Percentiles rank a stretch among this genome's conserved stretches.
These are phyloP conservation scores for Orthonychiurus folsomi DNA, from an alignment of 2,888 invertebrate species.

Conservation along the genomic window DNA sequence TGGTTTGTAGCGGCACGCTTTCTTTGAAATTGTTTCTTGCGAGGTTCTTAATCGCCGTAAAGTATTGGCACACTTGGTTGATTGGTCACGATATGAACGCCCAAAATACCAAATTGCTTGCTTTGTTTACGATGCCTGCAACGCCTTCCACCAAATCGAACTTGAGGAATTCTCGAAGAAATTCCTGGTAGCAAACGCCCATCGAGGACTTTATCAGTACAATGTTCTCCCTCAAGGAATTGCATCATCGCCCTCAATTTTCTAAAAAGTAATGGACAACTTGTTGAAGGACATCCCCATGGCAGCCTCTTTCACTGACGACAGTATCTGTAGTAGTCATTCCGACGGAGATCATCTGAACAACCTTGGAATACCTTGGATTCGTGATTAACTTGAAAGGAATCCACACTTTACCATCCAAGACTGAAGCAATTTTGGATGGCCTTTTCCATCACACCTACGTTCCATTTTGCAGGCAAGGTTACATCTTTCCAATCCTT, in stretches of 20 bases:
- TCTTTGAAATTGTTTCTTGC: neutral
- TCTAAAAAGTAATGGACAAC: conserved; percentile 42
- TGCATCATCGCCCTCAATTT: conserved; percentile 43
- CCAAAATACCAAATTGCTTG: neutral
- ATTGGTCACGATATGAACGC: neutral
- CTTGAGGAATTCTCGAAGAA: conserved; percentile 39
- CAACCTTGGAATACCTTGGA: conserved; percentile 40
- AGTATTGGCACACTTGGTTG: conserved; percentile 3
- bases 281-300: conserved; percentile 41
- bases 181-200: conserved; percentile 41
- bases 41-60: neutral
- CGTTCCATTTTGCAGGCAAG: too few relatives aligned
- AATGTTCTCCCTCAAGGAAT: conserved; percentile 43
- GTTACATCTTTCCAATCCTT: too few relatives aligned
- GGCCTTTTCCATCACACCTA: too few relatives aligned
- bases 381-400: conserved; percentile 42
- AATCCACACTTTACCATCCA: conserved; percentile 41
- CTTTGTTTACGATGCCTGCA: conserved; percentile 24
- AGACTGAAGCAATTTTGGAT: conserved; percentile 41
- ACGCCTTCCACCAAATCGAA: conserved; percentile 43
- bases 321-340: conserved; percentile 40
- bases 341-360: conserved; percentile 30
- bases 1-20: neutral
- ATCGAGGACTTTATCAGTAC: conserved; percentile 41
- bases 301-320: conserved; percentile 41